Conservation (phyloP, 2,888 invertebrate species). For the Acleris emargana region DNA sequence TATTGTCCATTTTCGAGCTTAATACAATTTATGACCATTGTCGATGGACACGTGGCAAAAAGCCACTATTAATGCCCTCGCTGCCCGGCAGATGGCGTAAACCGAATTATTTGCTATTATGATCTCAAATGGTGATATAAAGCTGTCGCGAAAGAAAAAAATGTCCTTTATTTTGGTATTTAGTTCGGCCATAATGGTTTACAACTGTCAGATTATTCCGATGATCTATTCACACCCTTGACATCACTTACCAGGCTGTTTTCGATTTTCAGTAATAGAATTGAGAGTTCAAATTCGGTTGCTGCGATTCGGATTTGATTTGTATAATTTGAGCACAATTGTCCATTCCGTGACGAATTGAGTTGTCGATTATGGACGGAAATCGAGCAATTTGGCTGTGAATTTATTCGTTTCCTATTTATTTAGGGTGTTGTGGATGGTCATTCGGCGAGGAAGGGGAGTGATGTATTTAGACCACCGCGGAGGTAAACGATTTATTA, state of each 20-base stretch:
- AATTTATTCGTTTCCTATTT: conserved; percentile 71
- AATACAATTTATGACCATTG: conserved; percentile 65
- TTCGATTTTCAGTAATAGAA: conserved; percentile 29
- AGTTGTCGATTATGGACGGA: conserved; percentile 68
- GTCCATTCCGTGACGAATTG: conserved; percentile 69
- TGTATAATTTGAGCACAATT: conserved; percentile 46
- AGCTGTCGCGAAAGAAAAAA: conserved; percentile 47
- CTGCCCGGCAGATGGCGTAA: conserved; percentile 69
- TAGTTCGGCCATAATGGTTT: conserved; percentile 50
- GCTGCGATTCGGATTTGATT: conserved; percentile 31
- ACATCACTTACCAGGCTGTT: conserved; percentile 22
- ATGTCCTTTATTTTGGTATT: conserved; percentile 56
- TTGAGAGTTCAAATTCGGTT: conserved; percentile 31
- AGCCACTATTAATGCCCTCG: conserved; percentile 50
- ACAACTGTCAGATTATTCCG: conserved; percentile 51
- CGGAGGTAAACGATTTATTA: conserved; percentile 71
- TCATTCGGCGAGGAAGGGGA: conserved; percentile 58
- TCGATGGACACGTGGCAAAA: conserved; percentile 68
- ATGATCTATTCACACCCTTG: conserved; percentile 43
- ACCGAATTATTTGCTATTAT: conserved; percentile 57
- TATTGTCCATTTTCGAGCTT: conserved; percentile 68
- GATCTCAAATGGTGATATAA: conserved; percentile 54
- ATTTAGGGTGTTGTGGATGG: conserved; percentile 64
- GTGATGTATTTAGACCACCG: conserved; percentile 59
- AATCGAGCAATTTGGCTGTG: conserved; percentile 74